A percentile compares a stretch with the other conserved stretches of the same genome.
Conservation (phyloP, 2,888 invertebrate species). For the Ormyrus nitidulus region DNA sequence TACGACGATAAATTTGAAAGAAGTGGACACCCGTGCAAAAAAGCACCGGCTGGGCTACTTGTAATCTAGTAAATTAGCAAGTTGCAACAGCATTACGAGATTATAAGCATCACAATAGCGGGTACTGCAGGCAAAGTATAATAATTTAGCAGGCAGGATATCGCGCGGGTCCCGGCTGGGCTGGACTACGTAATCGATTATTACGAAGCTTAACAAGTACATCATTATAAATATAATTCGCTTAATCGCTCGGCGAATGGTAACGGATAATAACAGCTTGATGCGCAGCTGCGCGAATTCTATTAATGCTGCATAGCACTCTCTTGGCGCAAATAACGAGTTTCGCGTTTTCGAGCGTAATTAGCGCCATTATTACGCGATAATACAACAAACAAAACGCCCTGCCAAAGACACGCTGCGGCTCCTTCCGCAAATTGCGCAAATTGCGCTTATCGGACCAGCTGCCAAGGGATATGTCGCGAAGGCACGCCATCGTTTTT, state of each 20-base stretch:
- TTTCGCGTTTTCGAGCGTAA: neutral
- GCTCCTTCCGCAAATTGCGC: too few relatives aligned
- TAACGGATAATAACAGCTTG: slow-evolving; percentile 45
- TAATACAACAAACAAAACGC: too few relatives aligned
- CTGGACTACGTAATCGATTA: slow-evolving; percentile 38
- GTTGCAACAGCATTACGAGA: slow-evolving; percentile 24
- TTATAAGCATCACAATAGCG: slow-evolving; percentile 35
- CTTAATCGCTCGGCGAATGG: slow-evolving; percentile 55
- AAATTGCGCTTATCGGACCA: too few relatives aligned
- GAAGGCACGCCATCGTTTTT: slow-evolving; percentile 1
- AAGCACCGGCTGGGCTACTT: too few relatives aligned
- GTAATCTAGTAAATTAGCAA: slow-evolving; percentile 22
- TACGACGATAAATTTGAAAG: too few relatives aligned
- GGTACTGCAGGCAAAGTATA: neutral
- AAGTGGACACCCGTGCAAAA: too few relatives aligned
- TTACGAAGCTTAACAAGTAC: slow-evolving; percentile 55
- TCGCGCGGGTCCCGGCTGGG: neutral
- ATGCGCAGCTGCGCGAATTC: slow-evolving; percentile 39
- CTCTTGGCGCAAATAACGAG: neutral
- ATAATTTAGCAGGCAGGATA: slow-evolving; percentile 37
- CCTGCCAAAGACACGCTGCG: neutral
- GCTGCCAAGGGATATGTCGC: too few relatives aligned
- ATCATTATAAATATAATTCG: slow-evolving; percentile 51
- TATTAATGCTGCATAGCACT: slow-evolving; percentile 35
- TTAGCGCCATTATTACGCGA: neutral